Base-by-base conservation (phyloP, 2,113 vertebrate species). In the Heterocephalus glaber region DNA sequence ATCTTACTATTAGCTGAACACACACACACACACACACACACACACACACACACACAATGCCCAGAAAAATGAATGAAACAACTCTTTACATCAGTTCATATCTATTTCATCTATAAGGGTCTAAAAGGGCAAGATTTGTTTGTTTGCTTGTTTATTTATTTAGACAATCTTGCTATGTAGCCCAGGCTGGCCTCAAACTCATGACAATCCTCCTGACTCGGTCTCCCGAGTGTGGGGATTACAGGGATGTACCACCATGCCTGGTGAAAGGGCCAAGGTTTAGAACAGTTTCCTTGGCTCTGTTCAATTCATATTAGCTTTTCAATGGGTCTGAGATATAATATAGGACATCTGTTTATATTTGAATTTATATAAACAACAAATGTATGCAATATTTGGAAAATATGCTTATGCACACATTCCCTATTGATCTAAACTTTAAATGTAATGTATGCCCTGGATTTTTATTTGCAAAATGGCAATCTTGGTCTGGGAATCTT, bases 391-490 rank as follows among this genome's bases (percentile, higher is more conserved):
- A 30, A 7, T 22, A 66, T 72, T 89, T 72, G 79, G 33, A 61
- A 66, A 65, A 52, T 70, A 86, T 30, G 14, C 38, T 58, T 80
- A 81, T n/a, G 76, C 24, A 74, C n/a, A 26, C 52, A 72, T 89
- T 72, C 2, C 7, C 38, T 60, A 49, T 83, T 77, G 84, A 65
- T 80, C 87, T 81, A 70, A 95, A 74, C 70, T 93, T 86, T 35
- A 94, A 88, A 66, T 65, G 17, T 91, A 91, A 65, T 6, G n/a
- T 14, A 44, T 20, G 2, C 9, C n/a, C 38, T 58, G 14, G 63
- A 16, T 95, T 92, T 89, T n/a, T 79, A 81, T 92, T 86, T 89
- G 68, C 22, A 95, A 95, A 92, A 63, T 86, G 61, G 49, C 19
- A 49, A 33, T 16, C 26, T 22, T 63, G 24, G 7, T 86, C 26